Percentiles rank a stretch among this genome's conserved stretches.
These are phyloP conservation scores for Ascidia mentula DNA, from an alignment of 23 tunicate genomes.

Conservation along the genomic window DNA sequence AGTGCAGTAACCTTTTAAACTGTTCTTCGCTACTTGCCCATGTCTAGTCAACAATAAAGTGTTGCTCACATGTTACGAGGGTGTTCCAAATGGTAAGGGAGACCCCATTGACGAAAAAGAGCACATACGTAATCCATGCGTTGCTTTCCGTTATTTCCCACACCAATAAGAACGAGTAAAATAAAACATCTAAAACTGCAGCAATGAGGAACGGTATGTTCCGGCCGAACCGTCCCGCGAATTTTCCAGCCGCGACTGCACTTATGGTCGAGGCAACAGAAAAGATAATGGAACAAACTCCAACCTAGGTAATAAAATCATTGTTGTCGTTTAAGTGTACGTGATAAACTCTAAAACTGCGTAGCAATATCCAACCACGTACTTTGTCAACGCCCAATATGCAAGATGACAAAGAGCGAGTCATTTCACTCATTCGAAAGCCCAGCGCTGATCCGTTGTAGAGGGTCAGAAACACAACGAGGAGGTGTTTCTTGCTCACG, in stretches of 20 bases:
- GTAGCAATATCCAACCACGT: too few species aligned
- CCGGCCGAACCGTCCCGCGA: constrained; percentile 52
- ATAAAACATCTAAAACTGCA: constrained; percentile 24
- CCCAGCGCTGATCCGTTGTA: constrained; percentile 48
- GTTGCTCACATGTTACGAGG: constrained; percentile 14
- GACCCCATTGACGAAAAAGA: constrained; percentile 42
- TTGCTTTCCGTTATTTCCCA: constrained; percentile 18
- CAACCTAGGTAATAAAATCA: too few species aligned
- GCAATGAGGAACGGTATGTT: constrained; percentile 29
- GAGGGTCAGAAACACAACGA: constrained; percentile 36
- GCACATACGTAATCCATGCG: constrained; percentile 15
- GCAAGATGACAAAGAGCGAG: constrained; percentile 49
- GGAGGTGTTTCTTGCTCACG: too few species aligned
- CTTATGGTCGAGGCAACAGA: constrained; percentile 10
- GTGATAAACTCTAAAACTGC: too few species aligned
- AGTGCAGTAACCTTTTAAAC: too few species aligned
- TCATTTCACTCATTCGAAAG: constrained; percentile 37
- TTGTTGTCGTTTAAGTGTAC: too few species aligned
- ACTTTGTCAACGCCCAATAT: constrained; percentile 36
- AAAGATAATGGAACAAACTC: constrained; percentile 28
- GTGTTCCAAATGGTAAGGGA: constrained; percentile 49
- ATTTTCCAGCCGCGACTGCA: constrained; percentile 27
- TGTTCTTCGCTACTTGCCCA: too few species aligned
- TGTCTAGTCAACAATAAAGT: neutral
- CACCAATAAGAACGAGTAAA: constrained; percentile 12